Base-by-base conservation (phyloP, 2,888 invertebrate species). In the Leptothorax acervorum region DNA sequence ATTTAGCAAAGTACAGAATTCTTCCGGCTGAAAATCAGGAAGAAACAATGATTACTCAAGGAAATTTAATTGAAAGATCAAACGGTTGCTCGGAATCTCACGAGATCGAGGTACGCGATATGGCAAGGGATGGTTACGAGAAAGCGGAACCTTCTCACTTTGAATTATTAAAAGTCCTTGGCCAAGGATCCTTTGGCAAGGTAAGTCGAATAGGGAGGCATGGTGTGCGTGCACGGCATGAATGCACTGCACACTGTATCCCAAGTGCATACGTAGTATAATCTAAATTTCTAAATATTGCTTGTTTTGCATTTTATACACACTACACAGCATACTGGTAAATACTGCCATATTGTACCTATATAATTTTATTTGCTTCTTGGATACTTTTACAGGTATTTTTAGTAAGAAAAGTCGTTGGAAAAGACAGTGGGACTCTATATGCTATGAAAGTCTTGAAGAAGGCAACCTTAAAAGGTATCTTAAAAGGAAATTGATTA, bases 401-500 rank as follows among this genome's bases (percentile, higher is more conserved):
- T 95, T 96, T 99, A 88, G 99, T 99, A 31, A 96, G 99, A 79
- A 99, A 99, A 96, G 97, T 99, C 55, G 96, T 97, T 82, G 99
- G 99, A 35, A 97, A 97, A 89, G 99, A 99, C 96, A 97, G 98
- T 66, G 99, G 99, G 70, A 98, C 98, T 51, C 95, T 99, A 68
- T 99, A 99, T 95, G 99, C 99, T 12, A 99, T 99, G 99, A 99
- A 99, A 96, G 99, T 99, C 87, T 96, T 99, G 88, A 99, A 98
- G 95, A 99, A 99, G 95, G 99, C 99, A 12, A 99, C 99, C 28
- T 96, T 99, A 12, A 99, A 99, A 97, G 98, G 97, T 96, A 95
- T 42, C 28, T 87, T 23, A 23, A 23, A 23, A 23, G 35, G 9
- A 78, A 12, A 63, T 51, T 48, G 5, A 51, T 51, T 70, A 6